phyloP scores from a whole-genome alignment of 2,113 vertebrate species.

The Erythrolamprus reginae region DNA sequence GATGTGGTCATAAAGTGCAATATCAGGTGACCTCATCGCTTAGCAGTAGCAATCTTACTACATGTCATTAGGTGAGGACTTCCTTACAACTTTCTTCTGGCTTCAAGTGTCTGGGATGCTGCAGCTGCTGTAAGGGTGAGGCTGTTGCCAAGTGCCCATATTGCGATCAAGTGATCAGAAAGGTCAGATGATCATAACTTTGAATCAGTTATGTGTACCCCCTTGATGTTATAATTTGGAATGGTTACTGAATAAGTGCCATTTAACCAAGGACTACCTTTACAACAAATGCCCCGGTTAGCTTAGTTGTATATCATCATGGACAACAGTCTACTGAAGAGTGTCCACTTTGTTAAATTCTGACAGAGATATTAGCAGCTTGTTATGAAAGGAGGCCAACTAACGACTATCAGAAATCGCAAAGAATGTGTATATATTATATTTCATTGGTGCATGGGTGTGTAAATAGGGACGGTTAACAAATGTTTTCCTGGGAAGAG shows the following conservation, averaged over 20 bases:
- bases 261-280: neutral
- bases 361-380: neutral
- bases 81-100: neutral
- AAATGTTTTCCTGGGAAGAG: neutral
- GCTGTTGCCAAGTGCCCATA: neutral
- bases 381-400: neutral
- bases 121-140: neutral
- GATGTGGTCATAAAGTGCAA: neutral
- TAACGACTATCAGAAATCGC: neutral
- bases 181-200: neutral
- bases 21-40: neutral
- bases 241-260: neutral
- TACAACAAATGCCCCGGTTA: neutral
- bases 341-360: neutral
- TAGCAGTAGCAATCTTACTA: neutral
- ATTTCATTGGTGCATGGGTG: neutral
- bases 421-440: neutral
- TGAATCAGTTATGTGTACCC: neutral
- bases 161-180: neutral
- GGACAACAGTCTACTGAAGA: neutral
- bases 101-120: neutral
- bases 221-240: neutral
- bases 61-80: neutral
- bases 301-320: neutral
- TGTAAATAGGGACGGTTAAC: neutral